Evolutionary conservation across 1,140 invertebrate genomes (phyloP), one percentile per base, ranked within the genome.

Genomic region (Limonius californicus): DNA sequence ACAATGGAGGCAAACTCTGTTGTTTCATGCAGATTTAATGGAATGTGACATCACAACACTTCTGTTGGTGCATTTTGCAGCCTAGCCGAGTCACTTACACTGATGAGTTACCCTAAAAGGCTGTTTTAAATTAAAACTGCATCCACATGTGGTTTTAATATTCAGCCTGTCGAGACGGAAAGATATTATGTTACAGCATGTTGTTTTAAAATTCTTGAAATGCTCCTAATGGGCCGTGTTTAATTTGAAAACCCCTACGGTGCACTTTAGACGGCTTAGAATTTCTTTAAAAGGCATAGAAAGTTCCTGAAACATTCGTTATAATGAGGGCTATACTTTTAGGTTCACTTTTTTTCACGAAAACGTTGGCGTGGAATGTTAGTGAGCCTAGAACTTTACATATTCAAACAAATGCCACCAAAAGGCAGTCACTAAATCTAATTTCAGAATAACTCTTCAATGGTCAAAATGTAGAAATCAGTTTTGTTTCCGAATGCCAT

Each of bases 121-220:
- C 21, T 55, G 54, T 19, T 55, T 55, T 32, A 55, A 32, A 55
- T 55, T 55, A 55, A 55, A 27, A 55, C 54, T 32, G 1, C 54
- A 55, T 55, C 18, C 54, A 55, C 54, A 55, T 55, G 54, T 55
- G 54, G 54, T 55, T 55, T 55, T 55, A 55, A 55, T 55, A 55
- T 16, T 6, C 27, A 55, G 6, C 4, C 20, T 32, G 54, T 55
- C 54, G 54, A 55, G 54, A 55, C 54, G 2, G n/a, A 55, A 55
- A 55, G 15, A 19, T 55, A 55, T 55, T 32, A 32, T 55, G 15
- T 55, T 55, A 55, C 54, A 50, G 14, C 54, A 55, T 23, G n/a
- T 55, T 32, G 54, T 55, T 55, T 55, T 16, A 19, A 43, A 55
- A 55, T 55, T 55, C 54, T 55, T 55, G n/a, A 55, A 55, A 55